Evolutionary conservation across 2,888 invertebrate species (phyloP), one percentile per base, ranked within the genome.

Genomic region (Tillus elongatus): DNA sequence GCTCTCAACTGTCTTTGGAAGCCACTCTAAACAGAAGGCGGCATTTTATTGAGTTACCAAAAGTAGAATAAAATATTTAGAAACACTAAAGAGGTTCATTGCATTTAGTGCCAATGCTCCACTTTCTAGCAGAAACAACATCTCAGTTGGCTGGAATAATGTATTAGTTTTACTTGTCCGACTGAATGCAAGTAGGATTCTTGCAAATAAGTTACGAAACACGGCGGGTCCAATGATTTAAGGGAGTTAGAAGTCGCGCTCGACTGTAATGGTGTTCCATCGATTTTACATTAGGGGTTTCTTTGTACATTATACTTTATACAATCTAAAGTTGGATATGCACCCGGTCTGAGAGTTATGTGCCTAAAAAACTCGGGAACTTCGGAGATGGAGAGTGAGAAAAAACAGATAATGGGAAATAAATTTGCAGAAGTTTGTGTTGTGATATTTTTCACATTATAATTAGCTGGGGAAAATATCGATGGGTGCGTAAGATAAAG

Each of bases 251-350:
- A 58, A 62, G 59, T 61, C 60, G 59, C 54, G 56, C 57, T 55
- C 59, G 60, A 56, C 61, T 58, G 61, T 65, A 65, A 65, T 64
- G 65, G 65, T 61, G 62, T 61, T 61, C 58, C 58, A 67, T 67
- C 66, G 67, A 67, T 67, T 67, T 67, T 67, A 62, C 67, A 67
- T 67, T 67, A 67, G 63, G 64, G 62, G 61, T 64, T 67, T 66
- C 66, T 66, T 67, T 67, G 64, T 66, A 66, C 66, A 66, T 67
- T 66, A 66, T 63, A 66, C 65, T 66, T 66, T 66, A 63, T 64
- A 66, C 64, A 66, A 66, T 66, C 65, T 66, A 64, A 64, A 64
- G 64, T 66, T 64, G 64, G 64, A 63, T 64, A 64, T 64, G 64
- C 64, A 64, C 60, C 62, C 61, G 61, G 61, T 56, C 55, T 50